A percentile compares a stretch with the other conserved stretches of the same genome.
Evolutionary conservation across 2,113 vertebrate genomes (phyloP).

Genomic region (Dipodomys spectabilis): DNA sequence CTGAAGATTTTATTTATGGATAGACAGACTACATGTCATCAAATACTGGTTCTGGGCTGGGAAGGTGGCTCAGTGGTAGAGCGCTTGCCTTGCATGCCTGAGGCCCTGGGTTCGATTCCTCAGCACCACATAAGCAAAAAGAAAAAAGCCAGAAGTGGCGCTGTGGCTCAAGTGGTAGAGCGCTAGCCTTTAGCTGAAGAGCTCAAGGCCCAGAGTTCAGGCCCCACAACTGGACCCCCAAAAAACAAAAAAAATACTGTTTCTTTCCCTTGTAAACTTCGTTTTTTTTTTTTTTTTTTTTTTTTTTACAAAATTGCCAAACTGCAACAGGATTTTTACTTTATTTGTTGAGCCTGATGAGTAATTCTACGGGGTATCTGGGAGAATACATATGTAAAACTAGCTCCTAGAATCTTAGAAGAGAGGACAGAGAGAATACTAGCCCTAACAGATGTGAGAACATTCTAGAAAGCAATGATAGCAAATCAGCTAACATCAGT

Average conservation of each 20-base stretch:
- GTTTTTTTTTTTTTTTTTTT: not conserved
- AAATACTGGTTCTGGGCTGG: not conserved
- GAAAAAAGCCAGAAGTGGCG: too few relatives aligned
- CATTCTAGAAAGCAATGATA: not conserved
- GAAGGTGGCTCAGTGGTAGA: too few relatives aligned
- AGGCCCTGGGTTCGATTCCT: too few relatives aligned
- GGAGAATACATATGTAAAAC: conserved; percentile 23
- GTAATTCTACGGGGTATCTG: not conserved
- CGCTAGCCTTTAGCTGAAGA: too few relatives aligned
- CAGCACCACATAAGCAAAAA: too few relatives aligned
- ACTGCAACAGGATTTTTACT: not conserved
- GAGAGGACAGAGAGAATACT: not conserved
- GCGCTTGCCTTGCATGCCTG: too few relatives aligned
- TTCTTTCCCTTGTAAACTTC: not conserved
- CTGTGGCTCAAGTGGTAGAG: too few relatives aligned
- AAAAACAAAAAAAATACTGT: not conserved
- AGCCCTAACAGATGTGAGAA: not conserved
- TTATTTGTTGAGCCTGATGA: not conserved
- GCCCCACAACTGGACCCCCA: too few relatives aligned
- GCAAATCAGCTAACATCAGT: not conserved
- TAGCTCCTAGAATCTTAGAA: not conserved
- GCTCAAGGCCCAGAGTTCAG: too few relatives aligned
- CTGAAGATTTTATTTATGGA: not conserved
- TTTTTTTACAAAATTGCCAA: not conserved
- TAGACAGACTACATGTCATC: not conserved